Conservation (phyloP, 2,113 vertebrate genomes). For the Nesoenas mayeri region DNA sequence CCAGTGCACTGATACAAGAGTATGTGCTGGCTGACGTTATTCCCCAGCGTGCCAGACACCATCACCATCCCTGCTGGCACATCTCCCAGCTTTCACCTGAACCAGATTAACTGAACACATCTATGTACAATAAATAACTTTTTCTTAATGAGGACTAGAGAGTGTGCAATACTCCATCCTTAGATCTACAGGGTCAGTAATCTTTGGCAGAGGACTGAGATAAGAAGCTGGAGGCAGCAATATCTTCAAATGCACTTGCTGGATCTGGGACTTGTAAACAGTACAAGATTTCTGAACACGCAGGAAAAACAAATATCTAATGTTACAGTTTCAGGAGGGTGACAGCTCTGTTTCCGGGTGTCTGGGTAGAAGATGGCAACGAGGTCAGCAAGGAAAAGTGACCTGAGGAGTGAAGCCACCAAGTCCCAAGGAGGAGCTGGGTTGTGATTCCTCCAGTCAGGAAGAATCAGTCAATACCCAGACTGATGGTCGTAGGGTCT, state of each 20-base stretch:
- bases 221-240: neutral
- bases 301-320: neutral
- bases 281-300: neutral
- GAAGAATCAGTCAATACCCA: neutral
- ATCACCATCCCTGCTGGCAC: neutral
- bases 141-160: neutral
- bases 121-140: neutral
- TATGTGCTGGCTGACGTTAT: neutral
- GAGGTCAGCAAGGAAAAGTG: neutral
- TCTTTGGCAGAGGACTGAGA: neutral
- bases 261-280: neutral
- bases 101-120: neutral
- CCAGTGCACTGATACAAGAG: neutral
- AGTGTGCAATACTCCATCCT: neutral
- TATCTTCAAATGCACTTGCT: neutral
- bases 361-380: neutral
- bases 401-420: neutral
- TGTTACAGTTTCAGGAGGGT: neutral
- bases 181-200: neutral
- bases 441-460: neutral
- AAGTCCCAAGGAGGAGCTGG: neutral
- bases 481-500: neutral
- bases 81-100: neutral
- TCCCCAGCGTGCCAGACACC: neutral
- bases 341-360: neutral